Conservation (phyloP, 2,888 invertebrate species). For the Diabrotica balteata region DNA sequence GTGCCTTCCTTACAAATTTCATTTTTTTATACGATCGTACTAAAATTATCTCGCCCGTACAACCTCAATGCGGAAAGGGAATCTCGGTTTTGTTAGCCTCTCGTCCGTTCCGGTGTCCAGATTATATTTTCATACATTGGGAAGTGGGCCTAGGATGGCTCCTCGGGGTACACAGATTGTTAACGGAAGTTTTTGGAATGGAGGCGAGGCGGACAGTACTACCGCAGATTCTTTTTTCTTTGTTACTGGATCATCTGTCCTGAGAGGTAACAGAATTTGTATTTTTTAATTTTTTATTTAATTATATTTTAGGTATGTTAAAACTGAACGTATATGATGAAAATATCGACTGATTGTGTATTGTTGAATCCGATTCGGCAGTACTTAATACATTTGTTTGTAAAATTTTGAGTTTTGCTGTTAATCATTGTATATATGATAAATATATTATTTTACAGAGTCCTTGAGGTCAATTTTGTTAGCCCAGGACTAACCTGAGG, state of each 20-base stretch:
- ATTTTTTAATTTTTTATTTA: constrained; percentile 19
- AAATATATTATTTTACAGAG: constrained; percentile 47
- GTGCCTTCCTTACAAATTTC: constrained; percentile 59
- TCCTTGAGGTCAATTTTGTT: constrained; percentile 60
- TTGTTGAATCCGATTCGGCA: constrained; percentile 39
- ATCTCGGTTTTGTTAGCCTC: not conserved
- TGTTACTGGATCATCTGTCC: too few relatives aligned
- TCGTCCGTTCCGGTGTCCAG: not conserved
- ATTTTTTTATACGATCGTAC: constrained; percentile 49
- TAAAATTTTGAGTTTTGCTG: constrained; percentile 49
- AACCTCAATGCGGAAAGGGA: not conserved
- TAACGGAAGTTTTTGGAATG: too few relatives aligned
- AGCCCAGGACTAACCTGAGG: constrained; percentile 61
- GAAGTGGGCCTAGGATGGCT: too few relatives aligned
- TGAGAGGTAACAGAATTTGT: too few relatives aligned
- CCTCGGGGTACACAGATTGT: too few relatives aligned
- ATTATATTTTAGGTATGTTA: constrained; percentile 21
- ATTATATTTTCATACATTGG: too few relatives aligned
- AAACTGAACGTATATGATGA: constrained; percentile 16
- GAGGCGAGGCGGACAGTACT: too few relatives aligned
- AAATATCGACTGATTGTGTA: constrained; percentile 48
- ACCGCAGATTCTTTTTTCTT: too few relatives aligned
- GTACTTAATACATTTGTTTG: constrained; percentile 45
- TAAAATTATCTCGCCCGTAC: constrained; percentile 43
- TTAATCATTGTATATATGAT: constrained; percentile 50